Evolutionary conservation across 2,113 vertebrate genomes (phyloP).

Genomic region (Salvelinus fontinalis): DNA sequence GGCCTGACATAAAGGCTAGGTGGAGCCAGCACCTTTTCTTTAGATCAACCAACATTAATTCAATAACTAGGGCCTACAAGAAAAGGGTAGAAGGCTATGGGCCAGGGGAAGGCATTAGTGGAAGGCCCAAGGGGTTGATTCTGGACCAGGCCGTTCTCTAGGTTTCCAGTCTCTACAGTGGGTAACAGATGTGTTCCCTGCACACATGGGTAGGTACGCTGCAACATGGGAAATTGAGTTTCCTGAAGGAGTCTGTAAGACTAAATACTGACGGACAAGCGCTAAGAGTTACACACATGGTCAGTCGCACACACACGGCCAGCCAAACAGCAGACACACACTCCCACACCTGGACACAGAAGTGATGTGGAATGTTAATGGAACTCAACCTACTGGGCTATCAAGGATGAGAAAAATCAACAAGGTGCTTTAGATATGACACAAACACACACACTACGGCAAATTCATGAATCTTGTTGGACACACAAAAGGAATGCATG

Average conservation of each 20-base stretch:
- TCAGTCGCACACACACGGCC: background rate
- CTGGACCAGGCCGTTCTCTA: background rate
- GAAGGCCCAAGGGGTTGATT: background rate
- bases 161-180: constrained; percentile 24
- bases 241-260: constrained; percentile 16
- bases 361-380: constrained; percentile 22
- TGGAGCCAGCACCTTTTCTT: background rate
- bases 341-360: background rate
- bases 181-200: constrained; percentile 9
- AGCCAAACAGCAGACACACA: background rate
- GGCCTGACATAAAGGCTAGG: background rate
- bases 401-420: background rate
- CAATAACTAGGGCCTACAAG: too few relatives aligned
- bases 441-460: background rate
- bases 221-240: constrained; percentile 12
- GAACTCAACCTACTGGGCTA: background rate
- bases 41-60: background rate
- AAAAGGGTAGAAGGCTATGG: background rate
- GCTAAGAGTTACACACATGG: constrained; percentile 10
- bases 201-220: constrained; percentile 12
- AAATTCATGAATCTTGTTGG: background rate
- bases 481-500: background rate
- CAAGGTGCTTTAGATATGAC: constrained; percentile 10
- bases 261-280: constrained; percentile 27
- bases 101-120: background rate